Evolutionary conservation across 2,113 vertebrate genomes (phyloP), one percentile per base, ranked within the genome.

Genomic region (Corapipo altera): DNA sequence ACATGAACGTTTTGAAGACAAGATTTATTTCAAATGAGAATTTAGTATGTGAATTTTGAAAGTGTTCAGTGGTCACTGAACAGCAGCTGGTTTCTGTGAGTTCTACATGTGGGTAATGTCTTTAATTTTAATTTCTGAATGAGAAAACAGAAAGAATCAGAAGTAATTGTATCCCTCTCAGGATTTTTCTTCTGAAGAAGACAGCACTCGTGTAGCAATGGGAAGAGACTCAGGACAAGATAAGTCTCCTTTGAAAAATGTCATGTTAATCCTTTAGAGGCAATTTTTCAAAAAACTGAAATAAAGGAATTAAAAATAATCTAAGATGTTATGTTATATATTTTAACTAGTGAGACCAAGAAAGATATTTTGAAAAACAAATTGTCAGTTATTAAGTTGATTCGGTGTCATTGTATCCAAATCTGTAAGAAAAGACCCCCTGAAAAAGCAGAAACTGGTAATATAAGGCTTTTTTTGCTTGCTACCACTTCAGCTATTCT

Each of bases 1-100:
- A 8, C 27, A 22, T n/a, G 39, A 86, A 85, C 93, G 35, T 78
- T 90, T 69, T 90, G 72, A 96, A 86, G 59, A 59, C 33, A 91
- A 76, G 44, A 33, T 80, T 90, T 67, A 77, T 89, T 95, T 91
- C n/a, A 88, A 90, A 86, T 75, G n/a, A 83, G 69, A 82, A 82
- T 92, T 87, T 84, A 48, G n/a, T 57, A 41, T 59, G n/a, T 77
- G 85, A 80, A 89, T 87, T 88, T 91, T 86, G 32, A 49, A 89
- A 90, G 27, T 20, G 26, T 80, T 49, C 44, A 52, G 44, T 69
- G 72, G 90, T 77, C 83, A 82, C 76, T 46, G 65, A 87, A 87
- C 16, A 84, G 73, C 73, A 67, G 33, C 24, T 57, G 15, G 12
- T 84, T 93, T 77, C 44, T 90, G 37, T 4, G 1, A 19, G 21